phyloP scores from a whole-genome alignment of 2,888 invertebrate genomes.

The Hanleya hanleyi region DNA sequence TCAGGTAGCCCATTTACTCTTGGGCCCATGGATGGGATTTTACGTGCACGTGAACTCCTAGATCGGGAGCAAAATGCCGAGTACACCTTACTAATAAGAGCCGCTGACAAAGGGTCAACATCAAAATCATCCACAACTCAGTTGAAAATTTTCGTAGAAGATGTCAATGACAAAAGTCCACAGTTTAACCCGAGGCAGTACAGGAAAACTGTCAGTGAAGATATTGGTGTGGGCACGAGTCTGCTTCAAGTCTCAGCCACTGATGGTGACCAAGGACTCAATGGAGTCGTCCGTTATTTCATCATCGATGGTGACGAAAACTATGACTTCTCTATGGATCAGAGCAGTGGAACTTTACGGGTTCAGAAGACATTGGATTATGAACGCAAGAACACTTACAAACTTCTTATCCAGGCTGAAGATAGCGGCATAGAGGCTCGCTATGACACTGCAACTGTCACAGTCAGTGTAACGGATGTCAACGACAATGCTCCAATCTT shows the following conservation, averaged over 20 bases:
- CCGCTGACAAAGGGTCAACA: slow-evolving; percentile 59
- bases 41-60: slow-evolving; percentile 88
- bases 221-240: slow-evolving; percentile 93
- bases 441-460: slow-evolving; percentile 83
- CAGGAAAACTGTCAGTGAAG: slow-evolving; percentile 85
- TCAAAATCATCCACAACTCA: slow-evolving; percentile 41
- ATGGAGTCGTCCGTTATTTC: slow-evolving; percentile 93
- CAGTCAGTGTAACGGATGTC: slow-evolving; percentile 90
- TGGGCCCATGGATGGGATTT: slow-evolving; percentile 89
- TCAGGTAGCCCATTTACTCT: slow-evolving; percentile 82
- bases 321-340: slow-evolving; percentile 74
- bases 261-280: slow-evolving; percentile 81
- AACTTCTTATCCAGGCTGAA: slow-evolving; percentile 89
- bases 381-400: slow-evolving; percentile 89
- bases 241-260: slow-evolving; percentile 84
- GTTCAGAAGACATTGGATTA: slow-evolving; percentile 95
- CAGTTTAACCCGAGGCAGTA: slow-evolving; percentile 82
- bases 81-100: slow-evolving; percentile 58
- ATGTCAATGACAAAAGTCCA: slow-evolving; percentile 64
- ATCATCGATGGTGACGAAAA: slow-evolving; percentile 87
- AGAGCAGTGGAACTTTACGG: slow-evolving; percentile 91
- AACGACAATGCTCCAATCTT: slow-evolving; percentile 96
- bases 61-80: slow-evolving; percentile 78
- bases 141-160: slow-evolving; percentile 48
- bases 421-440: slow-evolving; percentile 76